phyloP scores from a whole-genome alignment of 2,888 invertebrate genomes.

The Slavum lentiscoides region DNA sequence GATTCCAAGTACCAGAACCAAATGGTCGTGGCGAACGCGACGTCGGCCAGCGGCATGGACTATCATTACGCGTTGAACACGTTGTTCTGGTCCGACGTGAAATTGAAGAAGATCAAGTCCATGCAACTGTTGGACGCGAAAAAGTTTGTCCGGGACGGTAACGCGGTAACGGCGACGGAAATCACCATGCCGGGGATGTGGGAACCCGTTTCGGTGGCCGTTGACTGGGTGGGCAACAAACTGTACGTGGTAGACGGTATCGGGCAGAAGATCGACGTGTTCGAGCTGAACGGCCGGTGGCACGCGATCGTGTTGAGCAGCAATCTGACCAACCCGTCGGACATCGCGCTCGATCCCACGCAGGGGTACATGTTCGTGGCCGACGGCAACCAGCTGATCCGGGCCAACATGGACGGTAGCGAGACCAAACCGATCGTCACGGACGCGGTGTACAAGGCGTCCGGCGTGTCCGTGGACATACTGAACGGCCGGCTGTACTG shows the following conservation, averaged over 20 bases:
- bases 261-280: constrained; percentile 92
- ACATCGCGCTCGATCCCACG: constrained; percentile 90
- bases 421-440: constrained; percentile 80
- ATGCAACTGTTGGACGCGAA: constrained; percentile 18
- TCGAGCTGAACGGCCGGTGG: constrained; percentile 82
- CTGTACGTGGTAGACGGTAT: constrained; percentile 91
- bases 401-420: constrained; percentile 94
- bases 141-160: constrained; percentile 30
- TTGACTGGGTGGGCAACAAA: constrained; percentile 97
- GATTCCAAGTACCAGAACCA: constrained; percentile 65
- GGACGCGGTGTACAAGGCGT: constrained; percentile 91
- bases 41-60: constrained; percentile 82
- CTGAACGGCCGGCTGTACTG: constrained; percentile 88
- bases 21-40: constrained; percentile 75
- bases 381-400: constrained; percentile 78
- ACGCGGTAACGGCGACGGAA: constrained; percentile 11
- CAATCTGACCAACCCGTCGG: constrained; percentile 87
- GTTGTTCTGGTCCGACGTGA: constrained; percentile 87
- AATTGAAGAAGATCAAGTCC: constrained; percentile 74
- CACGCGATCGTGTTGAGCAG: constrained; percentile 90
- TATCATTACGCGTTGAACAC: constrained; percentile 77
- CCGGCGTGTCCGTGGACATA: constrained; percentile 89
- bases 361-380: constrained; percentile 85
- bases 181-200: constrained; percentile 76
- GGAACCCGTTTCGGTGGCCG: constrained; percentile 87